Base-by-base conservation (phyloP, 2,797 vertebrate species). In the Limosa lapponica region DNA sequence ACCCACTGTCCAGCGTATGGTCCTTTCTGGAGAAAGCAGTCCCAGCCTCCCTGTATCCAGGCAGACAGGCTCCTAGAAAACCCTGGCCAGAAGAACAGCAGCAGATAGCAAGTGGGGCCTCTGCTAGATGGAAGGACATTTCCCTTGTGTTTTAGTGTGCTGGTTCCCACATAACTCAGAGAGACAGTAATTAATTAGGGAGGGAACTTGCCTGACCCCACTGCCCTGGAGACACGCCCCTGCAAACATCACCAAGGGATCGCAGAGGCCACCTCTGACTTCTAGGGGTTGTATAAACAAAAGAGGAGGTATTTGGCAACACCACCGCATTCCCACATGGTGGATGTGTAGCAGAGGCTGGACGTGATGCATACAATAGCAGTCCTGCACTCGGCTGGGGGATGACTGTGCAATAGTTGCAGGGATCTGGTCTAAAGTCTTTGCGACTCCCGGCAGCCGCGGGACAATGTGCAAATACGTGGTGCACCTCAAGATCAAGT, bases 161-260 rank as follows among this genome's bases (percentile, higher is more conserved):
- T 1, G 12, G 82, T 97, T 96, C 96, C 95, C 96, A 97, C 95
- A 94, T 93, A 95, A 94, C 83, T 95, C 87, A 86, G 52, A 86
- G 41, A 84, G 69, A 88, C 81, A 87, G 83, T 27, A 94, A 97
- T 96, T 96, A 96, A 96, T 96, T 85, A 88, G 81, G 87, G 91
- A 90, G 88, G 92, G 96, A 96, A 67, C 95, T 95, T 17, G 82
- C 83, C 91, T 94, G 93, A 96, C 94, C 93, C 77, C 73, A 34
- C 1, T 69, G 82, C 95, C 89, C 89, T 86, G 74, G 84, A 96
- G 95, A 92, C 90, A 94, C 55, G 32, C 83, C 87, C 92, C 92
- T 92, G 59, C 87, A 94, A 96, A 96, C 87, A 94, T 77, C 91
- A 82, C 0, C 1, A 44, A 75, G 62, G 72, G 88, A 96, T 86